These are phyloP conservation scores for Prochilodus magdalenae DNA, from an alignment of 2,113 vertebrate species.

Conservation along the genomic window DNA sequence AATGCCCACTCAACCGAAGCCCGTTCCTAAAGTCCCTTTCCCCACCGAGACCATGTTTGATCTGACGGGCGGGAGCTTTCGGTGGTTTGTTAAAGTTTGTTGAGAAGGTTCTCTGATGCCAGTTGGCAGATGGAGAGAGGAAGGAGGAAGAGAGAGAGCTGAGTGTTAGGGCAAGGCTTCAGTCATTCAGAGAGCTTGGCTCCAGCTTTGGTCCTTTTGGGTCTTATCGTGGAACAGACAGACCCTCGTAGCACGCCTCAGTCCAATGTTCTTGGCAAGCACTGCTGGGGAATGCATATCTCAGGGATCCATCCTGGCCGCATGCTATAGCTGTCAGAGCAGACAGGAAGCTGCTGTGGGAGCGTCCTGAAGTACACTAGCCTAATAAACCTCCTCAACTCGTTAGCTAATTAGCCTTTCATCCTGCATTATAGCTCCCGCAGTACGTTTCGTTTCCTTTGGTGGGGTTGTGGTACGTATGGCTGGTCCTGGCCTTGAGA, in stretches of 20 bases:
- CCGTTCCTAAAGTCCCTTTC: background rate
- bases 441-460: too few relatives aligned
- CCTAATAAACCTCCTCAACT: too few relatives aligned
- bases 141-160: background rate
- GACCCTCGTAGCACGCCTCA: constrained; percentile 16
- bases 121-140: background rate
- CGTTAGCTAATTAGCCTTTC: too few relatives aligned
- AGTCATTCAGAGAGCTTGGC: constrained; percentile 18
- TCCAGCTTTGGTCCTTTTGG: constrained; percentile 13
- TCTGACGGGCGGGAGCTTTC: background rate
- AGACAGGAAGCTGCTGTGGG: too few relatives aligned
- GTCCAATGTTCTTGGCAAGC: constrained; percentile 10
- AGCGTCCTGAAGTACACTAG: too few relatives aligned
- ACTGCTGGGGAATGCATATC: constrained; percentile 20
- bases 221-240: constrained; percentile 51
- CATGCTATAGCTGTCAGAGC: background rate
- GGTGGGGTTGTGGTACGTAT: too few relatives aligned
- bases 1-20: background rate
- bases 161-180: constrained; percentile 27
- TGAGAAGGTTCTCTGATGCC: background rate
- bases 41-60: background rate
- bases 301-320: constrained; percentile 3
- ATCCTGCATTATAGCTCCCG: too few relatives aligned
- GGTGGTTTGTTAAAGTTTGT: background rate
- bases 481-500: too few relatives aligned